These are phyloP conservation scores for Ptychodera flava DNA, from an alignment of 35 echinoderm and acorn worm genomes.

Conservation along the genomic window DNA sequence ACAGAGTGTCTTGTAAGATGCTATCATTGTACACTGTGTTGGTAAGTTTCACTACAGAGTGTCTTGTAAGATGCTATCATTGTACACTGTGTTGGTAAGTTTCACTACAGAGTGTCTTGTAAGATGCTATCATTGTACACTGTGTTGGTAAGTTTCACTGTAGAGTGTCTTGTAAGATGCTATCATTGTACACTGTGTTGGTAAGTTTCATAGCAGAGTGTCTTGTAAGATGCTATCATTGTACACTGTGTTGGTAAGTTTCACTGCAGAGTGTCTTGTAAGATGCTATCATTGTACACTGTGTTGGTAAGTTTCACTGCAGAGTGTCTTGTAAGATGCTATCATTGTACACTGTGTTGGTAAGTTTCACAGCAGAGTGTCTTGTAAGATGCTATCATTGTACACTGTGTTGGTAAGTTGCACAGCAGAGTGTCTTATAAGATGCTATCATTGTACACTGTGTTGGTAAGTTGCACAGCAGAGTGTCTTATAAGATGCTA, in stretches of 20 bases:
- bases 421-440: neutral
- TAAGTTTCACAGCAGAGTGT: constrained; percentile 6
- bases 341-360: constrained; percentile 87
- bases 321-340: neutral
- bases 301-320: constrained; percentile 54
- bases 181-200: constrained; percentile 81
- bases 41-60: constrained; percentile 27
- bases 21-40: constrained; percentile 76
- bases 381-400: constrained; percentile 22
- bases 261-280: neutral
- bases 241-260: constrained; percentile 87
- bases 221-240: constrained; percentile 9
- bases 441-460: constrained; percentile 68
- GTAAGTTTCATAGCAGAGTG: constrained; percentile 17
- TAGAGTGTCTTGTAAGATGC: neutral
- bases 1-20: neutral
- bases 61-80: constrained; percentile 9
- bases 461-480: constrained; percentile 44
- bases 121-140: constrained; percentile 50
- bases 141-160: constrained; percentile 61
- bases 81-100: constrained; percentile 88
- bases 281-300: constrained; percentile 61
- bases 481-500: neutral
- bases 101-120: neutral
- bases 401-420: constrained; percentile 81